These are phyloP conservation scores for Ischnus inquisitorius DNA, from an alignment of 2,888 invertebrate genomes.

Conservation along the genomic window DNA sequence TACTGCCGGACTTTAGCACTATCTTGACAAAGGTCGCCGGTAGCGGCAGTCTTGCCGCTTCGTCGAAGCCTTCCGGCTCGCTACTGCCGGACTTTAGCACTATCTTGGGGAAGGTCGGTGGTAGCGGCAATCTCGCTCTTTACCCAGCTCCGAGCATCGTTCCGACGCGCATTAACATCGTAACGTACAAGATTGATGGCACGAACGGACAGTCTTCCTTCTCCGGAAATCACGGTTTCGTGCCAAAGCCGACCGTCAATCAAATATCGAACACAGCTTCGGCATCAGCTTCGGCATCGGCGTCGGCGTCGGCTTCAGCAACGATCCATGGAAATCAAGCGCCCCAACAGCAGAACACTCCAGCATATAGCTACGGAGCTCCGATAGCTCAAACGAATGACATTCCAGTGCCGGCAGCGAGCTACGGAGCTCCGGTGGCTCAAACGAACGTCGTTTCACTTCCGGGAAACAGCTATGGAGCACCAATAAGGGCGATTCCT, in stretches of 20 bases:
- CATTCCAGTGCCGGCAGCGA: background rate
- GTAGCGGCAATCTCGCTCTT: conserved; percentile 14
- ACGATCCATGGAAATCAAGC: background rate
- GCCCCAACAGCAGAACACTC: background rate
- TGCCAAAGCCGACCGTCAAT: background rate
- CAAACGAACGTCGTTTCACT: background rate
- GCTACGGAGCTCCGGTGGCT: background rate
- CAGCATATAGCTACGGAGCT: background rate
- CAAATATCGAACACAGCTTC: too few species aligned
- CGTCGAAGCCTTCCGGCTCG: background rate
- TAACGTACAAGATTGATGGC: conserved; percentile 30
- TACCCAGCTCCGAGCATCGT: conserved; percentile 1
- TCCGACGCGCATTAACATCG: conserved; percentile 28
- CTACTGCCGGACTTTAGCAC: background rate
- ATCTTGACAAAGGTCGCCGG: background rate
- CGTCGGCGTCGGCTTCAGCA: conserved; percentile 3
- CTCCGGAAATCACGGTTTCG: background rate
- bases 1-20: background rate
- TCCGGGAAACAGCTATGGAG: background rate
- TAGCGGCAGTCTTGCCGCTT: background rate
- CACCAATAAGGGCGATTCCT: background rate
- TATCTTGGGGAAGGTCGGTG: background rate
- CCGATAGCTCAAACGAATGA: background rate
- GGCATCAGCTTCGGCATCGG: too few species aligned
- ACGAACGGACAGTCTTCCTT: background rate